Conservation (phyloP, 30 jellyfish, hydroid and myxozoan genomes). For the Hydra vulgaris region DNA sequence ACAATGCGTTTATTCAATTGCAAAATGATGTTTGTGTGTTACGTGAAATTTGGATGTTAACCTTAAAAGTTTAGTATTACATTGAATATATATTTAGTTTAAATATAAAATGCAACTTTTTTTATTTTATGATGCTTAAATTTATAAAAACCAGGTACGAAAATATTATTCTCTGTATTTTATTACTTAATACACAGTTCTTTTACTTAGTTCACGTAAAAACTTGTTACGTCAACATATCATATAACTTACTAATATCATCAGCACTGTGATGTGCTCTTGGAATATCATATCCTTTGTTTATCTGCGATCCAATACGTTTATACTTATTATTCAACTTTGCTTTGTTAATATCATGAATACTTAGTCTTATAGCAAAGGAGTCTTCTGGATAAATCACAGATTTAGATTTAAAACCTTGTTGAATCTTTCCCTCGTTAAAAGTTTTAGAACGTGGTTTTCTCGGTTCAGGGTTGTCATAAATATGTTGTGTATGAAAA, state of each 20-base stretch:
- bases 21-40: no score
- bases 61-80: no score
- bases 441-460: background rate
- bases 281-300: background rate
- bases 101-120: no score
- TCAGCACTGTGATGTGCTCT: slow-evolving; percentile 26
- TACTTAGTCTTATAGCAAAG: background rate
- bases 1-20: no score
- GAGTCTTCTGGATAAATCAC: slow-evolving; percentile 1
- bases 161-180: no score
- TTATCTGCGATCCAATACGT: background rate
- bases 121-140: no score
- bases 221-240: no score
- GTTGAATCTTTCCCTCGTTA: background rate
- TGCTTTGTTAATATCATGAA: background rate
- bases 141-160: no score
- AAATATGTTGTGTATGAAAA: background rate
- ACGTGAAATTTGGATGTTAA: no score
- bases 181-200: no score
- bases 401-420: background rate
- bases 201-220: no score
- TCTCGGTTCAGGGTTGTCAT: slow-evolving; percentile 5
- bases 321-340: slow-evolving; percentile 4
- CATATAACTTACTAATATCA: slow-evolving; percentile 8
- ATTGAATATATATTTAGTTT: no score